phyloP scores from a whole-genome alignment of 2,797 vertebrate genomes.

The Sorex maritimensis region DNA sequence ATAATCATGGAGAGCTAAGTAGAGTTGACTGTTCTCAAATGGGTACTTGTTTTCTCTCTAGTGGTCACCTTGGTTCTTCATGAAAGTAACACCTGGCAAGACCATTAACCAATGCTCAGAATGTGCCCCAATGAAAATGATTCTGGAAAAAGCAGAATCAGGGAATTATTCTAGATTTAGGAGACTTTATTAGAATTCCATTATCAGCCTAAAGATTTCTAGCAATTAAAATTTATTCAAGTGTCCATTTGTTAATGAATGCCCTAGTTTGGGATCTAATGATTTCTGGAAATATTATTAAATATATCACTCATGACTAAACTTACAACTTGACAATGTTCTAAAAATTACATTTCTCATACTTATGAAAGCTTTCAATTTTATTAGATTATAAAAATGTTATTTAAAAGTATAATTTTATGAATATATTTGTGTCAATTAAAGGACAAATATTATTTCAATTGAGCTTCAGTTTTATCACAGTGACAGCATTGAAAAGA shows the following conservation, averaged over 20 bases:
- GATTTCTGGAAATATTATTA: constrained; percentile 16
- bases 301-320: constrained; percentile 38
- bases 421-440: background rate
- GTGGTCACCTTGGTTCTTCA: background rate
- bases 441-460: constrained; percentile 4
- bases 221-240: background rate
- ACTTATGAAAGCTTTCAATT: constrained; percentile 20
- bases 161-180: background rate
- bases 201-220: background rate
- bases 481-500: constrained; percentile 16
- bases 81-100: background rate
- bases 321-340: constrained; percentile 26
- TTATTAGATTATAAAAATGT: background rate
- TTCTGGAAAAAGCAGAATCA: background rate
- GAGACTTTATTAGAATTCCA: background rate
- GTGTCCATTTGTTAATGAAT: background rate
- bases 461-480: constrained; percentile 4
- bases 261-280: background rate
- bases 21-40: background rate
- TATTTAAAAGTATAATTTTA: background rate
- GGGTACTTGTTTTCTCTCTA: background rate
- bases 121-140: background rate
- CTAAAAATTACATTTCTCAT: constrained; percentile 14
- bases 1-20: background rate
- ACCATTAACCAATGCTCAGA: background rate